phyloP scores from a whole-genome alignment of 2,888 invertebrate species.

The Temnothorax rugatulus region DNA sequence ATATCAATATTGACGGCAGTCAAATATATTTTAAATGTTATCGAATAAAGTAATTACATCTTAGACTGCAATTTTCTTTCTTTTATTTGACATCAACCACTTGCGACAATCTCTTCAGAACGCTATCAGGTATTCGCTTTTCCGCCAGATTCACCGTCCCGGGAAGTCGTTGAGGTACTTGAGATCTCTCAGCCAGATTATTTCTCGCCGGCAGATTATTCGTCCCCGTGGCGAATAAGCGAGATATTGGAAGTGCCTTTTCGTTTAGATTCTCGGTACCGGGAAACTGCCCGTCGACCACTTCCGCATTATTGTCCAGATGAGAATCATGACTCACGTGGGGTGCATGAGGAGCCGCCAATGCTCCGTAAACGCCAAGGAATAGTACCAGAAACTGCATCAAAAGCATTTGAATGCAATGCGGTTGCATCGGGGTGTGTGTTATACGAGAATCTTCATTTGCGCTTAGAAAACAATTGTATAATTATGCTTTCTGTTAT shows the following conservation, averaged over 20 bases:
- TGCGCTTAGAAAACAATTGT: background rate
- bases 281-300: conserved; percentile 71
- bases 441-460: conserved; percentile 1
- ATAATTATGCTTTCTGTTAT: background rate
- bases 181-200: conserved; percentile 74
- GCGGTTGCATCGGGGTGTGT: background rate
- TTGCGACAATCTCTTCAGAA: conserved; percentile 52
- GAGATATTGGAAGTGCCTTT: conserved; percentile 76
- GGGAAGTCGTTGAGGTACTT: conserved; percentile 66
- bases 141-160: conserved; percentile 77
- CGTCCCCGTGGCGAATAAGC: conserved; percentile 58
- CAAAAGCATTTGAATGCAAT: conserved; percentile 30
- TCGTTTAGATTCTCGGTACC: conserved; percentile 78
- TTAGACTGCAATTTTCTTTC: background rate
- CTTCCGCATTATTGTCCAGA: conserved; percentile 70
- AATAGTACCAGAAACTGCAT: conserved; percentile 74
- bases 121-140: conserved; percentile 76
- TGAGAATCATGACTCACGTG: conserved; percentile 35
- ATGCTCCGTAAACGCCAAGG: conserved; percentile 66
- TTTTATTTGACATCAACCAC: conserved; percentile 18
- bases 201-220: conserved; percentile 55
- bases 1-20: background rate
- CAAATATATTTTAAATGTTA: background rate
- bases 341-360: conserved; percentile 60
- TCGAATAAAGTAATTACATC: background rate